Evolutionary conservation across 2,888 invertebrate genomes (phyloP), one percentile per base, ranked within the genome.

Genomic region (Cetonia aurata): DNA sequence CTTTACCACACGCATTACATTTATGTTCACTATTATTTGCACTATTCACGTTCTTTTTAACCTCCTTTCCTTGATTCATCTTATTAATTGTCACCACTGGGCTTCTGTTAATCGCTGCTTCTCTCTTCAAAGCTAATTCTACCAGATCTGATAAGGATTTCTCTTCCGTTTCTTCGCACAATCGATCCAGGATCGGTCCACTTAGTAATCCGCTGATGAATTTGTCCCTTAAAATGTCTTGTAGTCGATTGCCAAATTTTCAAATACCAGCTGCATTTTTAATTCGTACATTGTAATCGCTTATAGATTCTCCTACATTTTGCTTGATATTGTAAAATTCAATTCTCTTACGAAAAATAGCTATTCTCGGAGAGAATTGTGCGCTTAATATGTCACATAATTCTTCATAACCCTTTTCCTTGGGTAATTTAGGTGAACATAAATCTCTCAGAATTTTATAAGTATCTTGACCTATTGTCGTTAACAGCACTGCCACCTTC

Each of bases 361-460:
- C 1, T 8, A 37, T 8, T 10, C 6, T 37, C 8, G 3, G 3
- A 6, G 37, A 37, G 6, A 37, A 37, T 10, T 37, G 10, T 8
- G 3, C 1, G 1, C 8, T 37, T 8, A 37, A 8, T 6, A 37
- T 8, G 37, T 6, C 37, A 6, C 53, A 71, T 8, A 75, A 67
- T 37, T 77, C 73, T n/a, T 74, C 68, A 66, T 73, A 77, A 1
- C 69, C 66, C 57, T 77, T 76, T 1, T 70, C 62, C 46, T 77
- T 76, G 1, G 78, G 77, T 59, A 75, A 50, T 9, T 46, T 57
- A 17, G 76, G 78, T 67, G 71, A 69, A 60, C 75, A 77, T 6
- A 78, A 41, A 59, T 76, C 75, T 50, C 75, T 59, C 12, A 77
- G 50, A 1, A 74, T 73, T 71, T 74, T 74, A 48, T 75, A 77